Evolutionary conservation across 2,888 invertebrate species (phyloP).

Genomic region (Pachliopta kotzebuea): DNA sequence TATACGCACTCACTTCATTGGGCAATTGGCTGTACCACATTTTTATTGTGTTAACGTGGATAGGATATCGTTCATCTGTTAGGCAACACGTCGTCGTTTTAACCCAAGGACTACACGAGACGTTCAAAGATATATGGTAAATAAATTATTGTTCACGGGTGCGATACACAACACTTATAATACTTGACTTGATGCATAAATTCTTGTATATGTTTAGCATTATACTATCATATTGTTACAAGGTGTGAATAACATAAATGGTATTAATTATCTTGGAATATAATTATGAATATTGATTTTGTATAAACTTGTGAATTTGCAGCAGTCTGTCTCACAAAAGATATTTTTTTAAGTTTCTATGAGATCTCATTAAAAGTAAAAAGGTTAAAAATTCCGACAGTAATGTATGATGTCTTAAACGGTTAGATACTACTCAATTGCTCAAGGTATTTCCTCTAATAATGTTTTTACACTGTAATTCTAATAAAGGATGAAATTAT

Average conservation of each 20-base stretch:
- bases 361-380: no score
- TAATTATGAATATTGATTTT: no score
- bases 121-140: slow-evolving; percentile 11
- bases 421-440: slow-evolving; percentile 8
- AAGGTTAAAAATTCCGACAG: no score
- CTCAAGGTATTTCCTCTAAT: slow-evolving; percentile 29
- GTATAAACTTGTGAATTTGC: no score
- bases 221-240: no score
- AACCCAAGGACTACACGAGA: neutral
- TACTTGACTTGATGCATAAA: no score
- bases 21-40: slow-evolving; percentile 44
- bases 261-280: no score
- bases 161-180: neutral
- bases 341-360: no score
- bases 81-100: slow-evolving; percentile 13
- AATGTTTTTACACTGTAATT: slow-evolving; percentile 29
- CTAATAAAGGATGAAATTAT: slow-evolving; percentile 27
- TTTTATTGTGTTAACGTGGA: slow-evolving; percentile 39
- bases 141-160: neutral
- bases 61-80: slow-evolving; percentile 27
- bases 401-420: neutral
- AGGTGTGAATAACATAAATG: no score
- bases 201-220: no score
- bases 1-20: slow-evolving; percentile 36
- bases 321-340: no score